Percentiles rank a stretch among this genome's conserved stretches.
Conservation (phyloP, 2,888 invertebrate species). For the Spodoptera littoralis region DNA sequence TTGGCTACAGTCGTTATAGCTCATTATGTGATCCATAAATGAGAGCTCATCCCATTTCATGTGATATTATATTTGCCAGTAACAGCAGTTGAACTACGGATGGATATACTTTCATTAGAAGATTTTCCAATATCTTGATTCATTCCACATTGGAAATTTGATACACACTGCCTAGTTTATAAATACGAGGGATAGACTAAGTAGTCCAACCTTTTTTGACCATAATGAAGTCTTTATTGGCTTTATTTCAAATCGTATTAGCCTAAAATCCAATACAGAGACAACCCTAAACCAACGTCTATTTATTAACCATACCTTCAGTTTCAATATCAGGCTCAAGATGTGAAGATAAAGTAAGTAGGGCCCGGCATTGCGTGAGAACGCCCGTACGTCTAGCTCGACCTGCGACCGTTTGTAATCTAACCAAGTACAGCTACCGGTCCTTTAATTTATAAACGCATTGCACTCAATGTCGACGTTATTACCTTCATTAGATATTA, state of each 20-base stretch:
- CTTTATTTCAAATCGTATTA: background rate
- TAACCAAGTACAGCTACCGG: slow-evolving; percentile 38
- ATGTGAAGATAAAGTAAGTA: slow-evolving; percentile 46
- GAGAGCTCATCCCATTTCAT: too few species aligned
- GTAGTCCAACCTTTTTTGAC: too few species aligned
- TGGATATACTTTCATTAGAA: too few species aligned
- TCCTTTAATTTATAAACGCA: slow-evolving; percentile 32
- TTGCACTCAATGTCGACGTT: slow-evolving; percentile 35
- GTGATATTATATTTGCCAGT: too few species aligned
- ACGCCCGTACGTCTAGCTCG: slow-evolving; percentile 16
- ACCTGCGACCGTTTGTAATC: slow-evolving; percentile 41
- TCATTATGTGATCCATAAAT: too few species aligned
- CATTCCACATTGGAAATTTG: too few species aligned
- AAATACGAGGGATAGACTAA: too few species aligned
- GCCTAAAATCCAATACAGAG: background rate
- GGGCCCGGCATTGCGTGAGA: slow-evolving; percentile 42
- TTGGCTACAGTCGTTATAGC: too few species aligned
- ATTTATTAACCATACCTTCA: slow-evolving; percentile 36
- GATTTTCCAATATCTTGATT: too few species aligned
- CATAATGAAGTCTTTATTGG: too few species aligned
- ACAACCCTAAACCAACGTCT: slow-evolving; percentile 22
- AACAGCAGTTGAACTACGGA: too few species aligned
- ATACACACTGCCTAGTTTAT: too few species aligned
- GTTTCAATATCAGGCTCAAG: slow-evolving; percentile 33
- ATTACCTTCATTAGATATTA: slow-evolving; percentile 34